Conservation (phyloP, 2,113 vertebrate species). For the Nestor notabilis region DNA sequence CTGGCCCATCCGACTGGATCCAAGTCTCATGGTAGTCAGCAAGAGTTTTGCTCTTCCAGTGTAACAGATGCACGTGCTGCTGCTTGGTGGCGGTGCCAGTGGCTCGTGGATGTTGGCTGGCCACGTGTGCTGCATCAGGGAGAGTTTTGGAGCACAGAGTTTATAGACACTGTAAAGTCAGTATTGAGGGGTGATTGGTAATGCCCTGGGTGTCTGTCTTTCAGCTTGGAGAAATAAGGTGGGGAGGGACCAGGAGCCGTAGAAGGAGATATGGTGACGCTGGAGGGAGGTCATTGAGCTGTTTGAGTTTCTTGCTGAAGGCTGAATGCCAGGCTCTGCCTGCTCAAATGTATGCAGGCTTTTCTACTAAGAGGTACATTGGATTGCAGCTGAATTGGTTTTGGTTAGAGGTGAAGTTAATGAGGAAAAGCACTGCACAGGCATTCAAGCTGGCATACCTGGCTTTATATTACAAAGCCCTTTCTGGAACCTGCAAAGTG, state of each 20-base stretch:
- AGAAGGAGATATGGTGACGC: fast-evolving
- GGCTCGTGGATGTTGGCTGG: fast-evolving
- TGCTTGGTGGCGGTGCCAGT: neutral
- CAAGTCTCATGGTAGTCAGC: neutral
- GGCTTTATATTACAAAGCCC: neutral
- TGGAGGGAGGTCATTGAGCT: neutral
- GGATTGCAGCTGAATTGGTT: neutral
- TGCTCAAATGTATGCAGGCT: neutral
- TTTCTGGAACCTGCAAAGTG: neutral
- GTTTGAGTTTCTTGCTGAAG: neutral
- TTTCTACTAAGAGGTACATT: no score
- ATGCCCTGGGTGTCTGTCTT: neutral
- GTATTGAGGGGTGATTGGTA: neutral
- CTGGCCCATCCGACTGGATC: neutral
- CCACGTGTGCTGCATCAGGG: fast-evolving
- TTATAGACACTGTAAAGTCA: neutral
- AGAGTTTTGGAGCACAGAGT: neutral
- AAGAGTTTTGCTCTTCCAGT: neutral
- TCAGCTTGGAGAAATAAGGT: neutral
- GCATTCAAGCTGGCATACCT: neutral
- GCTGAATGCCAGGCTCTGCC: neutral
- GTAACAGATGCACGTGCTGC: fast-evolving
- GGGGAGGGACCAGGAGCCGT: neutral
- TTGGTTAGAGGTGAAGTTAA: neutral
- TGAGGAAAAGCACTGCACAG: neutral